Percentiles rank a stretch among this genome's conserved stretches.
These are phyloP conservation scores for Dreissena rostriformis DNA, from an alignment of 1,140 invertebrate genomes.

Conservation along the genomic window DNA sequence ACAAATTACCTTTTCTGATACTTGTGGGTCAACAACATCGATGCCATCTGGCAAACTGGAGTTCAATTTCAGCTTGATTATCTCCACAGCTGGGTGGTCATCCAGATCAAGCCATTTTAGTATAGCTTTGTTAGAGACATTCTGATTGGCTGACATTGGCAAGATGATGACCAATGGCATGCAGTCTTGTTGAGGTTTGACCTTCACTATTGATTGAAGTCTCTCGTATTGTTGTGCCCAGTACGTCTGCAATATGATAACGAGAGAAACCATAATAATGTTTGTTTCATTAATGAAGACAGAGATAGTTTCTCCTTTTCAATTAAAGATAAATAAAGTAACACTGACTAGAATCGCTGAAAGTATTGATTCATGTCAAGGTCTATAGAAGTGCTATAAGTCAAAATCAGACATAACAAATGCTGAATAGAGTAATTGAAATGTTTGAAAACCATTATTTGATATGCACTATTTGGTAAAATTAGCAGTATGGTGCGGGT, in stretches of 20 bases:
- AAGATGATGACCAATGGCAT: constrained; percentile 71
- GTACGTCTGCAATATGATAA: constrained; percentile 55
- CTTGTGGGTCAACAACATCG: constrained; percentile 49
- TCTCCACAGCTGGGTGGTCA: constrained; percentile 53
- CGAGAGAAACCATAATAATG: too few relatives aligned
- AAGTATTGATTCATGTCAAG: too few relatives aligned
- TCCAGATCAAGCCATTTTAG: constrained; percentile 60
- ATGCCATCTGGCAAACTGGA: constrained; percentile 37
- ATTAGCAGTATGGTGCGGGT: too few relatives aligned
- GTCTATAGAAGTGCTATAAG: too few relatives aligned
- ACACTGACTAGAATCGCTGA: too few relatives aligned
- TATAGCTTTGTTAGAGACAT: constrained; percentile 45
- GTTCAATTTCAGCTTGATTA: constrained; percentile 39
- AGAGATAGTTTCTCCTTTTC: too few relatives aligned
- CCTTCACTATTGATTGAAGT: constrained; percentile 65
- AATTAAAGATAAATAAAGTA: too few relatives aligned
- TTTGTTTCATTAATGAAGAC: too few relatives aligned
- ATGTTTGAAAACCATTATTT: too few relatives aligned
- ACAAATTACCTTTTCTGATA: constrained; percentile 55
- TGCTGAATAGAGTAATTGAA: too few relatives aligned
- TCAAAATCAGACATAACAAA: too few relatives aligned
- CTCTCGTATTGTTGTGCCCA: constrained; percentile 67
- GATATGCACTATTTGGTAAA: too few relatives aligned
- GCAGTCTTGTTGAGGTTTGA: constrained; percentile 65
- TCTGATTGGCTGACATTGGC: constrained; percentile 56